Evolutionary conservation across 2,888 invertebrate genomes (phyloP).

Genomic region (Ochropleura plecta): DNA sequence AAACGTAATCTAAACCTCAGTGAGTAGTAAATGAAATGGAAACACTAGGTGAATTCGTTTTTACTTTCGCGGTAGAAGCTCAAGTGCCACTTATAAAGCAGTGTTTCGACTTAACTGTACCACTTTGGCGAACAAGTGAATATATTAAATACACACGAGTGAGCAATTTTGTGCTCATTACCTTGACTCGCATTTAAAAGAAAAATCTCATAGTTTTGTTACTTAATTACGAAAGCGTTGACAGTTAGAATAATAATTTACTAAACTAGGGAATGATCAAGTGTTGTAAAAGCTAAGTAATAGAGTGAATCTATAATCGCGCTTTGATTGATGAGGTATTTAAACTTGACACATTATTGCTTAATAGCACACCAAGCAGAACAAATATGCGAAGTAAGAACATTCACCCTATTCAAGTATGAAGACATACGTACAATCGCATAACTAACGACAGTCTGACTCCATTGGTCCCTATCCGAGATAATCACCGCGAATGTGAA

Average conservation of each 20-base stretch:
- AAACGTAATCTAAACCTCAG: slow-evolving; percentile 11
- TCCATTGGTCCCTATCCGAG: slow-evolving; percentile 15
- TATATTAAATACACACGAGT: slow-evolving; percentile 73
- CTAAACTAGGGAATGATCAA: neutral
- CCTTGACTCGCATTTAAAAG: slow-evolving; percentile 69
- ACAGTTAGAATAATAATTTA: slow-evolving; percentile 46
- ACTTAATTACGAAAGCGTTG: slow-evolving; percentile 59
- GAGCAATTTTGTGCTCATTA: slow-evolving; percentile 65
- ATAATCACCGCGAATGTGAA: slow-evolving; percentile 32
- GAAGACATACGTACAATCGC: slow-evolving; percentile 5
- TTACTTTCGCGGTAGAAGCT: slow-evolving; percentile 64
- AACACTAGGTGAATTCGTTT: slow-evolving; percentile 56
- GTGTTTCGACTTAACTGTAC: slow-evolving; percentile 59
- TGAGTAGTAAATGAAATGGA: slow-evolving; percentile 50
- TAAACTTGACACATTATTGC: slow-evolving; percentile 37
- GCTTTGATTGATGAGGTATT: slow-evolving; percentile 11
- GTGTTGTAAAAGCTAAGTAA: neutral
- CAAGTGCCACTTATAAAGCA: slow-evolving; percentile 61
- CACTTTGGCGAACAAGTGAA: slow-evolving; percentile 68
- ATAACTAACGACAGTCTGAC: slow-evolving; percentile 9
- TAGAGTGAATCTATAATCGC: slow-evolving; percentile 17
- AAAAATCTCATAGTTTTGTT: slow-evolving; percentile 49
- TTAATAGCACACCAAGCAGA: slow-evolving; percentile 37
- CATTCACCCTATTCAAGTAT: slow-evolving; percentile 28
- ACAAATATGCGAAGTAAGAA: slow-evolving; percentile 37